These are phyloP conservation scores for Phylloscopus trochiloides DNA, from an alignment of 2,113 vertebrate genomes.

Conservation along the genomic window DNA sequence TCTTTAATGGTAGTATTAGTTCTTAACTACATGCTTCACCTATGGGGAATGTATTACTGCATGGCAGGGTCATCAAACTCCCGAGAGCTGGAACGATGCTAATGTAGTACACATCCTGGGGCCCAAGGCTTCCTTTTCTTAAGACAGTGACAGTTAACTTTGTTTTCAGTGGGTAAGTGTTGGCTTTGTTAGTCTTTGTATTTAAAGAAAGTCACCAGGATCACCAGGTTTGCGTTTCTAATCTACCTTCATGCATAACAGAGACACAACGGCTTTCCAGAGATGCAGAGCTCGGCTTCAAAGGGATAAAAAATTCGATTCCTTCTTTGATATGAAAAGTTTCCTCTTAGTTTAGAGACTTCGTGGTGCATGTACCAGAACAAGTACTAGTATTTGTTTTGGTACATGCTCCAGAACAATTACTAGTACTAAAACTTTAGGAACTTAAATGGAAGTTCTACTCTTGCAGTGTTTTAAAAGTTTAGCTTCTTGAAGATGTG, in stretches of 20 bases:
- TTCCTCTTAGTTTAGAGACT: not conserved
- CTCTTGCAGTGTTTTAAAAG: not conserved
- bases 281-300: not conserved
- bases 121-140: not conserved
- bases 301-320: not conserved
- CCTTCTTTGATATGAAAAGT: not conserved
- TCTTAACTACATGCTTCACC: not conserved
- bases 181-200: not conserved
- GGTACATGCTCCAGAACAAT: not conserved
- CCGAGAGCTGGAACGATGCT: not conserved
- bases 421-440: not conserved
- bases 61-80: not conserved
- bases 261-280: not conserved
- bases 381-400: not conserved
- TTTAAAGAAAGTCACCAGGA: not conserved
- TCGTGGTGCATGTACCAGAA: not conserved
- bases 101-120: not conserved
- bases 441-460: not conserved
- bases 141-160: not conserved
- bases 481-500: not conserved
- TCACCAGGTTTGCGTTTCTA: not conserved
- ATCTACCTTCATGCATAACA: not conserved
- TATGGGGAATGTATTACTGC: not conserved
- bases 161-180: not conserved
- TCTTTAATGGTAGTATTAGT: not conserved